phyloP scores from a whole-genome alignment of 2,888 invertebrate genomes.

The Xanthia togata region DNA sequence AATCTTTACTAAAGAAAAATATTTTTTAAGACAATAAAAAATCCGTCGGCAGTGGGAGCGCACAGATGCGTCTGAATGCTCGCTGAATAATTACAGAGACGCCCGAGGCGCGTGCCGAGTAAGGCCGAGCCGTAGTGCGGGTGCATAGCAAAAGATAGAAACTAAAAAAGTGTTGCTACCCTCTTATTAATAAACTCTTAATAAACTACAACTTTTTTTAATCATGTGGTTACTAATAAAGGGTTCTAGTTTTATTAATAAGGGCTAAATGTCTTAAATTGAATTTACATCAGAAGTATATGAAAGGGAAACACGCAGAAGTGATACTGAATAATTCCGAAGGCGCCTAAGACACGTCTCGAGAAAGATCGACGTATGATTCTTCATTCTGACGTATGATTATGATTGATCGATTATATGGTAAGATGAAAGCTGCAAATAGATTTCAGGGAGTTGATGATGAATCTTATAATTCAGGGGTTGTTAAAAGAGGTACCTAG shows the following conservation, averaged over 20 bases:
- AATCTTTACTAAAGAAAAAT: conserved; percentile 55
- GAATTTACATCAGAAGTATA: too few relatives aligned
- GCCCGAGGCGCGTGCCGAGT: conserved; percentile 74
- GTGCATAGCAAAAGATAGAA: conserved; percentile 3
- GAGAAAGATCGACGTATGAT: not conserved
- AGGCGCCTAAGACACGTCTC: not conserved
- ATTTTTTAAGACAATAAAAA: conserved; percentile 72
- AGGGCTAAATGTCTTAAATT: too few relatives aligned
- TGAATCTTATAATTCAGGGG: not conserved
- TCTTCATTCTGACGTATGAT: too few relatives aligned
- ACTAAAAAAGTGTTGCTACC: conserved; percentile 8
- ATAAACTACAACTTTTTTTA: not conserved
- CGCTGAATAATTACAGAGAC: conserved; percentile 84
- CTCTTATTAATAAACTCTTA: conserved; percentile 16
- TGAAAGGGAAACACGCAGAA: not conserved
- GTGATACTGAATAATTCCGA: not conserved
- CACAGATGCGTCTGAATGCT: conserved; percentile 84
- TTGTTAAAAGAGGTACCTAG: not conserved
- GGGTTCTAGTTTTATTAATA: too few relatives aligned
- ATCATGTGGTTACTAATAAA: too few relatives aligned
- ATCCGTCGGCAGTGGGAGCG: conserved; percentile 76
- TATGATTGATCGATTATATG: too few relatives aligned
- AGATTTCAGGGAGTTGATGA: not conserved
- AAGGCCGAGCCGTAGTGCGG: conserved; percentile 44
- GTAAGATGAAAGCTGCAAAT: not conserved